Base-by-base conservation (phyloP, 2,888 invertebrate species). In the Lasioglossum pauxillum region DNA sequence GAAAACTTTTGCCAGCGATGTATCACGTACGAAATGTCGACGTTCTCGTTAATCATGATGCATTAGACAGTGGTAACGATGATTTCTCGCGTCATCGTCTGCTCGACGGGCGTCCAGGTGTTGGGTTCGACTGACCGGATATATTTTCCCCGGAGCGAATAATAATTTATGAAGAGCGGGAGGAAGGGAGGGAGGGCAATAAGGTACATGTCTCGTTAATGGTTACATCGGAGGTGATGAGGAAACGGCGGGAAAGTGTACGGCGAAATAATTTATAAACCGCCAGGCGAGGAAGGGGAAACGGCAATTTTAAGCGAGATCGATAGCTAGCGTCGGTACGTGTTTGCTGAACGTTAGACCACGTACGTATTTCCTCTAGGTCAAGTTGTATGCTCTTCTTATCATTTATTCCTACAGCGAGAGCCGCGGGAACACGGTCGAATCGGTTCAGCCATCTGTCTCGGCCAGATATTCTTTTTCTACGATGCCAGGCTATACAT, bases 1-100 rank as follows among this genome's bases (percentile, higher is more conserved):
- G 85, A 90, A 91, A 91, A 89, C 88, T 91, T 91, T 87, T 83
- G 49, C 71, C 73, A 78, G 71, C 83, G 86, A 91, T 91, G 85
- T 87, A 91, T 91, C 91, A 91, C 80, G 85, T 76, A 82, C 60
- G 90, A 67, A 85, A 80, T 67, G 82, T 82, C 82, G 72, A 75
- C 81, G 79, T 60, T 85, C 87, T 85, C 89, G 82, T 82, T 89
- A 90, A 90, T 90, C 89, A 86, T 86, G 90, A 90, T 89, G 85
- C 82, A 90, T 90, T 89, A 88, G 85, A 75, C 76, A 71, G 78
- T 80, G 78, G 69, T 90, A 83, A 87, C 85, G 69, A 81, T 80
- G 57, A 78, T 77, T 69, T 76, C 77, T 78, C 76, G 31, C 80
- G 74, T 74, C 81, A 60, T 75, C 72, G 71, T 46, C 78, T 71